These are phyloP conservation scores for Centropristis striata DNA, from an alignment of 2,113 vertebrate genomes.

Conservation along the genomic window DNA sequence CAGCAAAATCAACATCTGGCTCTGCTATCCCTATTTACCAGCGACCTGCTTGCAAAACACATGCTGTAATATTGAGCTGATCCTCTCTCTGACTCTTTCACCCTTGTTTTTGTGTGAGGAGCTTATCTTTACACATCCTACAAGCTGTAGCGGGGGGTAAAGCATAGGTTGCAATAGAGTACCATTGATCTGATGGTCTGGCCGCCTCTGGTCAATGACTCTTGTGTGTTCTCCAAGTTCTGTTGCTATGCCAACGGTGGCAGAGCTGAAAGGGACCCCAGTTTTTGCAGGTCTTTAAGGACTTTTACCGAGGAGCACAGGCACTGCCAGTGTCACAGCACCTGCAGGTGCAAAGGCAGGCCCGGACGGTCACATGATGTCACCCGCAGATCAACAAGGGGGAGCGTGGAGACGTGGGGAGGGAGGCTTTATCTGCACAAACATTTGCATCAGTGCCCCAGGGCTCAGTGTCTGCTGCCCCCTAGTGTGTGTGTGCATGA, in stretches of 20 bases:
- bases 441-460: slow-evolving; percentile 43
- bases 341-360: slow-evolving; percentile 63
- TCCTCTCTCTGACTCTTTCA: slow-evolving; percentile 39
- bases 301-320: slow-evolving; percentile 53
- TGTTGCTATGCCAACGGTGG: slow-evolving; percentile 76
- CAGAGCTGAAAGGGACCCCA: slow-evolving; percentile 47
- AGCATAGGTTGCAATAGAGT: slow-evolving; percentile 54
- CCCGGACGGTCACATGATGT: slow-evolving; percentile 57
- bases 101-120: slow-evolving; percentile 13
- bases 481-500: slow-evolving; percentile 65
- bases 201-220: slow-evolving; percentile 71
- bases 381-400: slow-evolving; percentile 45
- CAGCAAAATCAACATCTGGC: slow-evolving; percentile 57
- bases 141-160: neutral
- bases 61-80: slow-evolving; percentile 38
- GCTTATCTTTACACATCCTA: slow-evolving; percentile 50
- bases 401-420: neutral
- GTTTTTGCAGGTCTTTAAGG: slow-evolving; percentile 57
- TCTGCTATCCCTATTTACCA: slow-evolving; percentile 34
- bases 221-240: slow-evolving; percentile 68
- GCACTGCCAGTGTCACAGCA: slow-evolving; percentile 60
- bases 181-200: slow-evolving; percentile 67
- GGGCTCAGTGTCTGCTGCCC: slow-evolving; percentile 80
- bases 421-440: slow-evolving; percentile 33
- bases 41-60: slow-evolving; percentile 59